Evolutionary conservation across 2,797 vertebrate species (phyloP).

Genomic region (Poeciliopsis infans): DNA sequence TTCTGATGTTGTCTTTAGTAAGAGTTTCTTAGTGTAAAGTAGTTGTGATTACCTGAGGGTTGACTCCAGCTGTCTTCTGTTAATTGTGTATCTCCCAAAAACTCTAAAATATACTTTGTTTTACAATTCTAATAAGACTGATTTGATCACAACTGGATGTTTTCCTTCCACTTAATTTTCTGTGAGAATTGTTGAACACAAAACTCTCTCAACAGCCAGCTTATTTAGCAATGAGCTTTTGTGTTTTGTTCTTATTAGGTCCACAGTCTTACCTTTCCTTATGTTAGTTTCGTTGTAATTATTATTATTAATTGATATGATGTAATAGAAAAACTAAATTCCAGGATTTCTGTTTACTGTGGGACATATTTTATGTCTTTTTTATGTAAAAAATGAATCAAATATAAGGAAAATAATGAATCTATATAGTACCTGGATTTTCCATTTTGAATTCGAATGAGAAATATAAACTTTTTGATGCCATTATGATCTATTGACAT

Average conservation of each 20-base stretch:
- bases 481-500: neutral
- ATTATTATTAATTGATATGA: neutral
- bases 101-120: neutral
- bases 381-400: neutral
- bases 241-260: neutral
- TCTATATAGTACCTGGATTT: neutral
- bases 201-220: too few relatives aligned
- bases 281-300: neutral
- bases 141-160: too few relatives aligned
- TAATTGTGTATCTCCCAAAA: neutral
- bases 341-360: neutral
- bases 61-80: neutral
- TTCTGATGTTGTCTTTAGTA: neutral
- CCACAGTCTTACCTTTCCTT: neutral
- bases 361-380: neutral
- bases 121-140: neutral
- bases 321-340: neutral
- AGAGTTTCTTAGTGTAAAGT: neutral
- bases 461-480: neutral
- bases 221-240: too few relatives aligned
- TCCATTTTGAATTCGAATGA: neutral
- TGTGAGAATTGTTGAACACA: too few relatives aligned
- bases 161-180: too few relatives aligned
- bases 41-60: neutral
- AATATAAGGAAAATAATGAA: neutral